Evolutionary conservation across 2,113 vertebrate genomes (phyloP).

Genomic region (Eira barbara): DNA sequence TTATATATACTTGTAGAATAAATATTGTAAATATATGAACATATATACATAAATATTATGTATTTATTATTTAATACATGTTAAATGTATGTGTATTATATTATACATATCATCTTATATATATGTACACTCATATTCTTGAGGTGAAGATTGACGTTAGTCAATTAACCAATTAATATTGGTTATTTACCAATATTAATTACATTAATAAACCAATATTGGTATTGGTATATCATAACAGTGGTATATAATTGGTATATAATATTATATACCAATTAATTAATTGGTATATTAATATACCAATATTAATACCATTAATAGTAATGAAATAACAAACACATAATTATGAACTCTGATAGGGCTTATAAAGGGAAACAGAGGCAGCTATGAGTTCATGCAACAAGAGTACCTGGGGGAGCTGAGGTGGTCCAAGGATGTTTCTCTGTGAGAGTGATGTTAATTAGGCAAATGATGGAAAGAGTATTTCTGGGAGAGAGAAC

Average conservation of each 20-base stretch:
- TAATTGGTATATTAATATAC: no score
- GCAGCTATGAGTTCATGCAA: neutral
- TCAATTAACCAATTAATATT: neutral
- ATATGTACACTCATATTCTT: neutral
- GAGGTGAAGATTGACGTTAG: neutral
- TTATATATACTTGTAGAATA: neutral
- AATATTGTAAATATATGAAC: neutral
- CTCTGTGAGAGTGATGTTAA: neutral
- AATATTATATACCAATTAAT: no score
- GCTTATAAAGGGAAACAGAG: neutral
- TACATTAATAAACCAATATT: no score
- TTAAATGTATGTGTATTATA: neutral
- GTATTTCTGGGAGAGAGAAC: neutral
- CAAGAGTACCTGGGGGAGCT: neutral
- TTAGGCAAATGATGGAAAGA: neutral
- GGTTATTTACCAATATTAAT: no score
- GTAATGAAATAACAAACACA: neutral
- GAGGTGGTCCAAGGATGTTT: neutral
- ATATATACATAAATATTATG: no score
- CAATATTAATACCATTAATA: neutral
- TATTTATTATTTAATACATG: neutral
- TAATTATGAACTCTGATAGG: neutral
- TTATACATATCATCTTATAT: neutral
- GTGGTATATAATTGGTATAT: no score
- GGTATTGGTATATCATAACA: no score